Percentiles rank a stretch among this genome's conserved stretches.
Conservation (phyloP, 2,797 vertebrate species). For the Ceryle rudis region DNA sequence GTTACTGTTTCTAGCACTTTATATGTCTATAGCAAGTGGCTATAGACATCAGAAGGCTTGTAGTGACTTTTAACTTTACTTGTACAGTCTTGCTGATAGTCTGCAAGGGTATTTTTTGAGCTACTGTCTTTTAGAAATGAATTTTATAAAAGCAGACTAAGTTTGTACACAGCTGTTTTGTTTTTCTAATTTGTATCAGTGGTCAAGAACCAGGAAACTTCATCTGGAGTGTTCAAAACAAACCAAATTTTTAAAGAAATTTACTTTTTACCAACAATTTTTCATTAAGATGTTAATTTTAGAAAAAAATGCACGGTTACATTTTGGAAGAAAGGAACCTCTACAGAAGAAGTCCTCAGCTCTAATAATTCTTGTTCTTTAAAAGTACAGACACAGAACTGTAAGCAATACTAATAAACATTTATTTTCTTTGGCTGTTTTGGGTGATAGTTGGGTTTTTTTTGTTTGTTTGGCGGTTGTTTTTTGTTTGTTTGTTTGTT, state of each 20-base stretch:
- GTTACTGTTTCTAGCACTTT: neutral
- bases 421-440: neutral
- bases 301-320: neutral
- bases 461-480: neutral
- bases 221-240: neutral
- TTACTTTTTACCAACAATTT: rapidly evolving
- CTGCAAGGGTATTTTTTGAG: neutral
- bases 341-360: neutral
- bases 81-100: neutral
- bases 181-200: neutral
- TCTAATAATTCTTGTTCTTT: neutral
- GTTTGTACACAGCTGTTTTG: neutral
- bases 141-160: neutral
- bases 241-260: rapidly evolving
- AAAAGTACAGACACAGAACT: neutral
- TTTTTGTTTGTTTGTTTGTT: too few relatives aligned
- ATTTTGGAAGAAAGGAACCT: neutral
- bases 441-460: rapidly evolving
- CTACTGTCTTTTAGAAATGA: neutral
- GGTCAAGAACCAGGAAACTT: neutral
- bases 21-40: neutral
- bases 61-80: neutral
- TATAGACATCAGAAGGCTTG: neutral
- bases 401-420: neutral
- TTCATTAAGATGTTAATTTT: neutral